Evolutionary conservation across 2,797 vertebrate genomes (phyloP).

Genomic region (Macroramphosus scolopax): DNA sequence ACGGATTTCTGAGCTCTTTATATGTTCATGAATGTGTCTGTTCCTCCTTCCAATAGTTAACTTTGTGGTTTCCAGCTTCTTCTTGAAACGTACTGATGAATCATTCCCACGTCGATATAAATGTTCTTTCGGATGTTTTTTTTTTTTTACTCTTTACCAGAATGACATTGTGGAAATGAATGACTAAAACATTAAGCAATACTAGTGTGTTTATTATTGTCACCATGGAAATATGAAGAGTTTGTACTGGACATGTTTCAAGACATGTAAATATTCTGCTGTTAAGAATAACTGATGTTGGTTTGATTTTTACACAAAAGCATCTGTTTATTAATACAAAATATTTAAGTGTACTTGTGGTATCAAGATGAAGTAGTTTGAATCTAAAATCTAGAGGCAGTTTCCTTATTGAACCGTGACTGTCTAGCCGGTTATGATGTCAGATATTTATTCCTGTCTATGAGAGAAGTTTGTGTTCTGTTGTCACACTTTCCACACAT

Average conservation of each 20-base stretch:
- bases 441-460: too few species aligned
- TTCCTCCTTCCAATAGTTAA: too few species aligned
- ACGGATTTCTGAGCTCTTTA: neutral
- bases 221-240: slow-evolving; percentile 15
- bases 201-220: slow-evolving; percentile 12
- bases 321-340: neutral
- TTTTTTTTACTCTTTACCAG: too few species aligned
- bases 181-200: slow-evolving; percentile 15
- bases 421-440: too few species aligned
- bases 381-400: too few species aligned
- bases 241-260: slow-evolving; percentile 1
- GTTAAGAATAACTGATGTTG: neutral
- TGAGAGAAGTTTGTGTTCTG: too few species aligned
- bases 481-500: too few species aligned
- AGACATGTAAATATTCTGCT: neutral
- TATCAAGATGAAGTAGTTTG: neutral
- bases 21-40: too few species aligned
- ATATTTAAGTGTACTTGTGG: neutral
- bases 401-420: too few species aligned
- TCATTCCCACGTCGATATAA: too few species aligned
- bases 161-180: slow-evolving; percentile 8
- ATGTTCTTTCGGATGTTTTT: too few species aligned
- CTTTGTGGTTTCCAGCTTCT: neutral
- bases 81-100: neutral
- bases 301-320: too few species aligned